Evolutionary conservation across 1,140 invertebrate species (phyloP).

Genomic region (Atta colombica): DNA sequence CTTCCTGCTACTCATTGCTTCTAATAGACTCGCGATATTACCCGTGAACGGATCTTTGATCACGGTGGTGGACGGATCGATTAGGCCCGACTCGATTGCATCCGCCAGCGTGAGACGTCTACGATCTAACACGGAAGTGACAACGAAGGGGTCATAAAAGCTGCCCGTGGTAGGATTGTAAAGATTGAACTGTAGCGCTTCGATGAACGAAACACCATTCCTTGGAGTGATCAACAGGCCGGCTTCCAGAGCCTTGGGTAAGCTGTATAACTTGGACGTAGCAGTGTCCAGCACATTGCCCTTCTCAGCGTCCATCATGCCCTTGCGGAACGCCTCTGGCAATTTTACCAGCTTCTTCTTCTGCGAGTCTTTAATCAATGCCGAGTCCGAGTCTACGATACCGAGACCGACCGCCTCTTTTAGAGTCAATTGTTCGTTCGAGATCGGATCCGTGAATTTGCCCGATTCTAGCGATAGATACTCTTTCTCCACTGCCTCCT

Average conservation of each 20-base stretch:
- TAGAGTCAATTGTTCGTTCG: constrained; percentile 91
- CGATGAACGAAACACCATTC: constrained; percentile 92
- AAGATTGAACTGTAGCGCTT: constrained; percentile 93
- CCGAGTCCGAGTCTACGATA: constrained; percentile 95
- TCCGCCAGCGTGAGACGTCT: constrained; percentile 92
- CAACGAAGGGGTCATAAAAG: constrained; percentile 93
- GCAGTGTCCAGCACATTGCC: constrained; percentile 93
- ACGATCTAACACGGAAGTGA: constrained; percentile 89
- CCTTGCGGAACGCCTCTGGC: constrained; percentile 94
- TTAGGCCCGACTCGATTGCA: constrained; percentile 91
- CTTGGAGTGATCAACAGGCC: constrained; percentile 92
- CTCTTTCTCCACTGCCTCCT: constrained; percentile 91
- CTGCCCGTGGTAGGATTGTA: constrained; percentile 93
- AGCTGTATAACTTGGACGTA: constrained; percentile 92
- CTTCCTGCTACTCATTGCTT: constrained; percentile 92
- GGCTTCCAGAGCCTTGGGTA: constrained; percentile 91
- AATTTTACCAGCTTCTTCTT: constrained; percentile 94
- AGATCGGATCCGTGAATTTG: constrained; percentile 91
- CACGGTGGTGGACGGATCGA: constrained; percentile 94
- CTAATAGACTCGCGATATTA: constrained; percentile 91
- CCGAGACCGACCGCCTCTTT: constrained; percentile 94
- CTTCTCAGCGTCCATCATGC: constrained; percentile 95
- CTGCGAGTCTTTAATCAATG: constrained; percentile 94
- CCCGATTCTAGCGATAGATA: constrained; percentile 91
- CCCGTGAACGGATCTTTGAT: constrained; percentile 93